phyloP scores from a whole-genome alignment of 2,888 invertebrate genomes.

The Cephonodes hylas region DNA sequence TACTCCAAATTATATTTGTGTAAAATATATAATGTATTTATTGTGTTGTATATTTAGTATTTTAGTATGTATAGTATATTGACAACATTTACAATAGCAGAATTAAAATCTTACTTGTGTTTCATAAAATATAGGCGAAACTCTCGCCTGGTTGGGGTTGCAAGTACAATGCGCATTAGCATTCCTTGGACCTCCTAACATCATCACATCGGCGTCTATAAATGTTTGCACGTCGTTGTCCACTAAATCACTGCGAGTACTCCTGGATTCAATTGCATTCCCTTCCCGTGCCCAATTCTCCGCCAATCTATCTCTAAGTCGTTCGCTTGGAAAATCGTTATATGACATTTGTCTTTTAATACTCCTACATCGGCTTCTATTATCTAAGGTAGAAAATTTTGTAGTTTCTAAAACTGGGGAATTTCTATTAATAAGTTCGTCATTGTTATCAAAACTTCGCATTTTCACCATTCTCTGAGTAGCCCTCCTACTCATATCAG shows the following conservation, averaged over 20 bases:
- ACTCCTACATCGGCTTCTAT: constrained; percentile 70
- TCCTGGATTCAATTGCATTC: constrained; percentile 55
- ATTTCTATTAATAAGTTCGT: constrained; percentile 55
- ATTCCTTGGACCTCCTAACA: constrained; percentile 47
- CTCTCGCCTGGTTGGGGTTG: constrained; percentile 52
- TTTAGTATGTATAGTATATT: no score
- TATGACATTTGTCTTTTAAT: constrained; percentile 76
- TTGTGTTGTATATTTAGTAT: no score
- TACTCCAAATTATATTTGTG: no score
- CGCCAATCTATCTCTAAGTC: constrained; percentile 60
- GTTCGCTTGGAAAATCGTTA: constrained; percentile 74
- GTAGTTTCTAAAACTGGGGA: constrained; percentile 56
- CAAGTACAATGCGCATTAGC: constrained; percentile 68
- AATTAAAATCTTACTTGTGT: constrained; percentile 58
- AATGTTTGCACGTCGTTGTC: constrained; percentile 66
- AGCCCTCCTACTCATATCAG: constrained; percentile 48
- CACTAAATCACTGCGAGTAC: constrained; percentile 57
- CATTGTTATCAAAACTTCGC: constrained; percentile 70
- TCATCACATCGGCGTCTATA: constrained; percentile 61
- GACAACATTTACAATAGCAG: not conserved
- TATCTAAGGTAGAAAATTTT: constrained; percentile 75
- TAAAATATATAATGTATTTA: no score
- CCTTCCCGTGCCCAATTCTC: constrained; percentile 65
- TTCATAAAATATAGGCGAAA: constrained; percentile 71
- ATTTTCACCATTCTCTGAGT: constrained; percentile 62